Base-by-base conservation (phyloP, 2,113 vertebrate species). In the Morone chrysops region DNA sequence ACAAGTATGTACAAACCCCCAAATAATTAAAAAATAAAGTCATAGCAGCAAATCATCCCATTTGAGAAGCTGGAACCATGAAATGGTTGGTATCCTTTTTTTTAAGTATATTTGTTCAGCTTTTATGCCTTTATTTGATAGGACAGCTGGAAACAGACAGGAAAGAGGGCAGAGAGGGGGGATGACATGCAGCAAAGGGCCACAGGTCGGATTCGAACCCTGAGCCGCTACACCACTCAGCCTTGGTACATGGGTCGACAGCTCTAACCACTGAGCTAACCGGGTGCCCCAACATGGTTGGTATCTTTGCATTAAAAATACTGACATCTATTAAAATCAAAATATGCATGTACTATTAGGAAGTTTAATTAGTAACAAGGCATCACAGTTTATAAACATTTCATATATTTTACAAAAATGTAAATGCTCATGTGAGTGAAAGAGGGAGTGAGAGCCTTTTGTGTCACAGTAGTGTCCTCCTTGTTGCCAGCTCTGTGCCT, bases 401-500 rank as follows among this genome's bases (percentile, higher is more conserved):
- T 68, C 8, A 8, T 63, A n/a, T n/a, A 25, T 17, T 5, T 40
- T 63, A 1, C 13, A 25, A 16, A 66, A 16, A 47, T 50, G 47
- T 18, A 38, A 40, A 40, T 22, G 20, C 20, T 51, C 36, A 16
- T 56, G 48, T 77, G 75, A 22, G 48, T 56, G 47, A 63, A 67
- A 76, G 50, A 63, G 22, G 38, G 43, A 83, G 48, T 67, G 25
- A 70, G 50, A 1, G 1, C 10, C 51, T 74, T 77, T 56, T 53
- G 61, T 70, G 61, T 82, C 73, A 75, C 63, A 74, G 45, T 17
- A 36, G 61, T 63, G n/a, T 59, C 56, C 71, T 72, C 22, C 57
- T 53, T 80, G 31, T 43, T 59, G 47, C 62, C 66, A 65, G 14
- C 8, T 70, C 66, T 73, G 82, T 75, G 57, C 56, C 68, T 84